Base-by-base conservation (phyloP, 2,888 invertebrate species). In the Listrodromus nycthemerus region DNA sequence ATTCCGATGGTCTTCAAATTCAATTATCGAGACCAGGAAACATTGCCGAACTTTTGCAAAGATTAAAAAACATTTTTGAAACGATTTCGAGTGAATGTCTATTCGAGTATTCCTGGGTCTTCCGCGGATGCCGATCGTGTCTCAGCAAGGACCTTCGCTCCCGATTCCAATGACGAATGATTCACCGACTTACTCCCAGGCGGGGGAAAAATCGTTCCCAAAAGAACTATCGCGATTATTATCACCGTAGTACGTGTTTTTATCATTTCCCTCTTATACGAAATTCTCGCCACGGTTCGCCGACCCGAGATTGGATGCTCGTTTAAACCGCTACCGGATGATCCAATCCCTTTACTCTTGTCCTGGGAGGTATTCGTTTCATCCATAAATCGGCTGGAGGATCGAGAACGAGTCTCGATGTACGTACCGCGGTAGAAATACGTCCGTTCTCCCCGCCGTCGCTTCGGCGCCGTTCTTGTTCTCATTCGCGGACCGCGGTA, bases 401-500 rank as follows among this genome's bases (percentile, higher is more conserved):
- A 0, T 0, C 24, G 58, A 24, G 55, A 70, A 52, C 83, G 77
- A 80, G 74, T 74, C 19, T 21, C 33, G 19, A 16, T 65, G 74
- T 78, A 41, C 27, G 27, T 80, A 83, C 77, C 66, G 67, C 24
- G 19, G 37, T 27, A 19, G 37, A 37, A 65, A 37, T 27, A 21
- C 61, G 30, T 33, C 33, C 37, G 37, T 65, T 41, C 37, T 24
- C 21, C 21, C 55, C 24, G 8, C 19, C 7, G 37, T 65, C 61
- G 61, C 74, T 48, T 19, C 41, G 37, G 16, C 37, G 66, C 65
- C 33, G 67, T 80, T 80, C 79, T 71, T 50, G 58, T 78, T 73
- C 81, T 78, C 82, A 71, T 82, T 84, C 84, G 81, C 61, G 66
- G 50, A 33, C 8, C 45, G n/a, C 66, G 77, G 70, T 75, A 84